Evolutionary conservation across 1,140 invertebrate species (phyloP).

Genomic region (Hermatobates lingyangjiaoensis): DNA sequence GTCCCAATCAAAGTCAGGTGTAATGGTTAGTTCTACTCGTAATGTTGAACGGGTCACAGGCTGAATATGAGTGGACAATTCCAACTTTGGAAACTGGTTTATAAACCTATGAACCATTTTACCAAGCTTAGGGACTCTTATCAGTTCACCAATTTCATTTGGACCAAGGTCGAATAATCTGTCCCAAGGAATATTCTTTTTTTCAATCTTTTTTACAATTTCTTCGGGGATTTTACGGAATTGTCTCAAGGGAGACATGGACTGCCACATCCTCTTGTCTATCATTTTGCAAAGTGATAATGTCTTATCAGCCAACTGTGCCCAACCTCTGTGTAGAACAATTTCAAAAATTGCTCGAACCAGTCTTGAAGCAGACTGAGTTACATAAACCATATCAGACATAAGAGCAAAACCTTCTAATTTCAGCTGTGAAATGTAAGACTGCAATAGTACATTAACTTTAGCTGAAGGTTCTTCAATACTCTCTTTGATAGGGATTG

Average conservation of each 20-base stretch:
- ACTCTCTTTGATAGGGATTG: constrained; percentile 97
- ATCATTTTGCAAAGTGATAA: constrained; percentile 97
- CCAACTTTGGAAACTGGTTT: constrained; percentile 90
- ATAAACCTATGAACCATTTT: constrained; percentile 97
- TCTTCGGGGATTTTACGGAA: constrained; percentile 97
- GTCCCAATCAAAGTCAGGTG: constrained; percentile 98
- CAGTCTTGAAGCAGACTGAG: constrained; percentile 86
- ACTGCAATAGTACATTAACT: constrained; percentile 86
- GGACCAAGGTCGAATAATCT: constrained; percentile 85
- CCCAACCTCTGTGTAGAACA: constrained; percentile 76
- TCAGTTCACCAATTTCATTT: constrained; percentile 92
- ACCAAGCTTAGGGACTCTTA: constrained; percentile 87
- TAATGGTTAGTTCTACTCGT: constrained; percentile 91
- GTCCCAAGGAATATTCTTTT: constrained; percentile 91
- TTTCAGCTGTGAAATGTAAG: constrained; percentile 96
- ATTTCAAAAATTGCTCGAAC: constrained; percentile 98
- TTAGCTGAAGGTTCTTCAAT: constrained; percentile 98
- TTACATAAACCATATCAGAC: constrained; percentile 99
- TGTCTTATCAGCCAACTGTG: constrained; percentile 89
- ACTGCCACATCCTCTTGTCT: constrained; percentile 97
- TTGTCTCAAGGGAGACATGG: constrained; percentile 94
- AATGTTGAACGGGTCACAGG: constrained; percentile 87
- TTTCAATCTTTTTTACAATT: constrained; percentile 94
- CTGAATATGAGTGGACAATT: constrained; percentile 88
- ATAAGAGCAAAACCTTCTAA: constrained; percentile 95